Evolutionary conservation across 2,113 vertebrate genomes (phyloP).

Genomic region (Oncorhynchus clarkii): DNA sequence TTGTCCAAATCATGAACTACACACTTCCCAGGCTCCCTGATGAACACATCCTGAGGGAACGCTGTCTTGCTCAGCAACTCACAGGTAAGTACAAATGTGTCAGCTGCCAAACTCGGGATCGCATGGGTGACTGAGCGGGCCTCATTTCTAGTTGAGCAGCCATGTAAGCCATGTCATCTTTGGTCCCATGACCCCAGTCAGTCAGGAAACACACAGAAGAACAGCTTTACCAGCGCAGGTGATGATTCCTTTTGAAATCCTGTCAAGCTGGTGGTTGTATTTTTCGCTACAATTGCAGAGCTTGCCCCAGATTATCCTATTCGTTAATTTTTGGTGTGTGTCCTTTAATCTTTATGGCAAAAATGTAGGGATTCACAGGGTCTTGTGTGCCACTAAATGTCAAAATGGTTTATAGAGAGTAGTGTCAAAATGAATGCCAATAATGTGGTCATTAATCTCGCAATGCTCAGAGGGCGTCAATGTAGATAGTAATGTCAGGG

Average conservation of each 20-base stretch:
- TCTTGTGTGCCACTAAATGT: not conserved
- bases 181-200: not conserved
- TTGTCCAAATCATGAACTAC: slow-evolving; percentile 6
- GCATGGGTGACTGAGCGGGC: not conserved
- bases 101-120: not conserved
- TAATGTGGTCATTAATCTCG: slow-evolving; percentile 33
- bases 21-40: not conserved
- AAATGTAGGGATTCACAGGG: not conserved
- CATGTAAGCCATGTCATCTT: not conserved
- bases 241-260: too few relatives aligned
- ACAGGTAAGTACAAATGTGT: not conserved
- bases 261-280: not conserved
- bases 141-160: not conserved
- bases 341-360: not conserved
- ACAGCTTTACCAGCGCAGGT: too few relatives aligned
- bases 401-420: not conserved
- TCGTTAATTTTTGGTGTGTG: not conserved
- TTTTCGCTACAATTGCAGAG: too few relatives aligned
- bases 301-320: too few relatives aligned
- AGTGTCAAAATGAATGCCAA: slow-evolving; percentile 9
- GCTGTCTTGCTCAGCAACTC: not conserved
- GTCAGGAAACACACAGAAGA: too few relatives aligned
- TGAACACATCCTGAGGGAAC: not conserved
- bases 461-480: slow-evolving; percentile 2
- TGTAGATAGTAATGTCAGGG: slow-evolving; percentile 20